These are phyloP conservation scores for Ridgeia piscesae DNA, from an alignment of 1,140 invertebrate species.

Conservation along the genomic window DNA sequence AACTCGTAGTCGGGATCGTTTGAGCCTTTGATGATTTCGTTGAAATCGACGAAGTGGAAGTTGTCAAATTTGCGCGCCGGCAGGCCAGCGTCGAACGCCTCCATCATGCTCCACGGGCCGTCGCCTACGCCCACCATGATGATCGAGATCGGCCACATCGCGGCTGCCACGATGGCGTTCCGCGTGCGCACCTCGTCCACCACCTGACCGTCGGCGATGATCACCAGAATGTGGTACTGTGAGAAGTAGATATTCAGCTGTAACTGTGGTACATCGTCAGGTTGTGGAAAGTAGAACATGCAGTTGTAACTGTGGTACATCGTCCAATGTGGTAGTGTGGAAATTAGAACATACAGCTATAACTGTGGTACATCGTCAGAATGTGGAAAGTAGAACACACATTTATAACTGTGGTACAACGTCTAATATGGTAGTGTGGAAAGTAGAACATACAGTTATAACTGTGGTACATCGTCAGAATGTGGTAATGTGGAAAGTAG, in stretches of 20 bases:
- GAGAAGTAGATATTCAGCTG: background rate
- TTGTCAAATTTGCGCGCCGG: conserved; percentile 63
- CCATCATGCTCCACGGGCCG: conserved; percentile 64
- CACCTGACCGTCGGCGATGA: conserved; percentile 54
- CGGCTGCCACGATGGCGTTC: conserved; percentile 62
- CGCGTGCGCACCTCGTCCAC: conserved; percentile 58
- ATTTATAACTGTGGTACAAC: no score
- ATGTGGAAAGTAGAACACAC: no score
- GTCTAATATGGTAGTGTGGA: no score
- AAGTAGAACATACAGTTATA: no score
- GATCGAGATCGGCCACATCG: conserved; percentile 62
- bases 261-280: no score
- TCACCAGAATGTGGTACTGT: conserved; percentile 31
- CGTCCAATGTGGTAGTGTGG: no score
- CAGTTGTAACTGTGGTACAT: no score
- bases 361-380: no score
- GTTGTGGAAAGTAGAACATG: no score
- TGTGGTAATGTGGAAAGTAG: no score
- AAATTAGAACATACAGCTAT: no score
- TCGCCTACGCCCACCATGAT: conserved; percentile 65
- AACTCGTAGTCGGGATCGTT: conserved; percentile 59
- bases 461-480: no score
- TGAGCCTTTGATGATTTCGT: conserved; percentile 53
- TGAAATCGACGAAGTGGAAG: conserved; percentile 65
- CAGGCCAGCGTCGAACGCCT: conserved; percentile 62